These are phyloP conservation scores for Drosophila watanabei DNA, from an alignment of 1,140 invertebrate genomes.

Conservation along the genomic window DNA sequence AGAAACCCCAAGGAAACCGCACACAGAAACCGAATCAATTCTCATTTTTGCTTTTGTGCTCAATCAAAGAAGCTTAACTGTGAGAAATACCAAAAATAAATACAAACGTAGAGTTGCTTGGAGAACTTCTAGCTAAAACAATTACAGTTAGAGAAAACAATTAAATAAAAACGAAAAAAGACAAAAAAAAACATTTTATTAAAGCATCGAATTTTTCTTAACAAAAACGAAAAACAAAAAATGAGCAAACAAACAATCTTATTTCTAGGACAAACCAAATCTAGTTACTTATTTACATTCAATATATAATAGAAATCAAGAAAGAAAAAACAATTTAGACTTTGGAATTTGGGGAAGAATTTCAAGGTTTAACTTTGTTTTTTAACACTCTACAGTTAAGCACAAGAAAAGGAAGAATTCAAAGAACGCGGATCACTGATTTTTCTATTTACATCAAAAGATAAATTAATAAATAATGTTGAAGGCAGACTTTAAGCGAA, in stretches of 20 bases:
- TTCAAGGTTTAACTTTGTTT: conserved; percentile 79
- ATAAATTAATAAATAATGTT: conserved; percentile 50
- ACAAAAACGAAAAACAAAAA: conserved; percentile 42
- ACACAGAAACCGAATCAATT: conserved; percentile 49
- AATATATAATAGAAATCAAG: conserved; percentile 20
- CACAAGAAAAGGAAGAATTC: conserved; percentile 38
- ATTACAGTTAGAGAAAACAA: conserved; percentile 44
- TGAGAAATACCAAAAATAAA: conserved; percentile 78
- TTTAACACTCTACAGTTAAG: conserved; percentile 52
- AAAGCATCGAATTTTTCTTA: conserved; percentile 82
- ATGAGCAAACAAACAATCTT: conserved; percentile 78
- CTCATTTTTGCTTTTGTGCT: conserved; percentile 85
- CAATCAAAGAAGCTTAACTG: conserved; percentile 85
- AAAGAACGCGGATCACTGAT: conserved; percentile 62
- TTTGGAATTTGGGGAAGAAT: conserved; percentile 86
- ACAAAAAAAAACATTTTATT: conserved; percentile 66
- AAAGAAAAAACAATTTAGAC: conserved; percentile 63
- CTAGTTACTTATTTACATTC: conserved; percentile 56
- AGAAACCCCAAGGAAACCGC: conserved; percentile 28
- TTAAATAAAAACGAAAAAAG: conserved; percentile 11
- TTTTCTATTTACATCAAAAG: conserved; percentile 79
- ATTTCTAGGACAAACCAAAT: conserved; percentile 71
- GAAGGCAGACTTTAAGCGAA: conserved; percentile 79
- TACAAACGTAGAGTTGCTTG: conserved; percentile 59
- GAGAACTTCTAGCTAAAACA: conserved; percentile 46